Evolutionary conservation across 2,888 invertebrate genomes (phyloP), one percentile per base, ranked within the genome.

Genomic region (Agrotis ipsilon): DNA sequence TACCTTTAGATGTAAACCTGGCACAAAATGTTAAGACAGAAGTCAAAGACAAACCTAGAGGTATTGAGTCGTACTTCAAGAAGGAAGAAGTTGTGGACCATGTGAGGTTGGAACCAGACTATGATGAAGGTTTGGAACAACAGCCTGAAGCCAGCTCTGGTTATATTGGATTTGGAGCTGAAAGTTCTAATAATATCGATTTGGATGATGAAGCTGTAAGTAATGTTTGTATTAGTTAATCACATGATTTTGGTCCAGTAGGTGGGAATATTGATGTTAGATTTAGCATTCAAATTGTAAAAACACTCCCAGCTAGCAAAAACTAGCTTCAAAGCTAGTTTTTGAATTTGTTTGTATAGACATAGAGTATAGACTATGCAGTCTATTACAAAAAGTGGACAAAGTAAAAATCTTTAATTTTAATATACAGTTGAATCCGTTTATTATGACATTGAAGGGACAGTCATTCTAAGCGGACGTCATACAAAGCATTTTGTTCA

Each of bases 191-290:
- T 85, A 86, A 88, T 54, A 82, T 88, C 24, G 86, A 88, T 27
- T 86, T 96, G 57, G 94, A 96, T 90, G 95, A 96, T 49, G 96
- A 95, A 89, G 95, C 94, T 82, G 96, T 94, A 87, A 94, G 94
- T 93, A 57, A 39, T 0, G 11, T 39, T 39, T 39, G 39, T 11
- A 39, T n/a, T 11, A 39, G 39, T 39, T 39, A 27, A 27, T 27
- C 39, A 39, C 9, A 39, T 11, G 39, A 39, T 39, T 39, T 39
- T 9, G 39, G 9, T 39, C 11, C 39, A 39, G 39, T 39, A 39
- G 39, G 39, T 39, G 39, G 39, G 9, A 39, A 39, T 11, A 39
- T 39, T 39, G 39, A 39, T 11, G 2, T 39, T 1, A 11, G 39
- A 39, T 39, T 39, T 39, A 39, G 9, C 39, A 39, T 39, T 11